Conservation (phyloP, 2,797 vertebrate genomes). For the Tragopan temminckii region DNA sequence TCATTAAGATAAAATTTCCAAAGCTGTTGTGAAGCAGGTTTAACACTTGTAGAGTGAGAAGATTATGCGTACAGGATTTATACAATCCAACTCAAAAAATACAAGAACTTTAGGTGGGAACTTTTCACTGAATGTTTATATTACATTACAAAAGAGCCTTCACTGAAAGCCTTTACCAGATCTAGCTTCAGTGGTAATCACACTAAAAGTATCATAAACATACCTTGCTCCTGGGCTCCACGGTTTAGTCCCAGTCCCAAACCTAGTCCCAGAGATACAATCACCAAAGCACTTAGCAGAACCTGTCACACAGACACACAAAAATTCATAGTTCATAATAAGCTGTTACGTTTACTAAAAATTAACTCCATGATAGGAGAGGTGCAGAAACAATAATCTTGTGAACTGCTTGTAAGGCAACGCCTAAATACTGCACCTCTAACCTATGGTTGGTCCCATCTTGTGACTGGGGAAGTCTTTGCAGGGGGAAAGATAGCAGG, state of each 20-base stretch:
- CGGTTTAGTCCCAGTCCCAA: conserved; percentile 79
- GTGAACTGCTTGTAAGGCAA: neutral
- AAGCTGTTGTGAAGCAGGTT: neutral
- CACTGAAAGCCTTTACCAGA: neutral
- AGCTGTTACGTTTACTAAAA: neutral
- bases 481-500: neutral
- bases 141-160: neutral
- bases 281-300: conserved; percentile 80
- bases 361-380: neutral
- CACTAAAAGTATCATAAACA: neutral
- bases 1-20: neutral
- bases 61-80: neutral
- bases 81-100: neutral
- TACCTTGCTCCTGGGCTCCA: conserved; percentile 74
- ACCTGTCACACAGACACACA: conserved; percentile 74
- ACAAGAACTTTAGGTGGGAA: neutral
- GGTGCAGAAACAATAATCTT: neutral
- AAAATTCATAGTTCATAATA: neutral
- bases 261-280: conserved; percentile 81
- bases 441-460: neutral
- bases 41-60: neutral
- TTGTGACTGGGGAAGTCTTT: neutral
- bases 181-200: neutral
- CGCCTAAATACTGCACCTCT: neutral
- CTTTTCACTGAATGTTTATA: neutral